Evolutionary conservation across 2,888 invertebrate species (phyloP), one percentile per base, ranked within the genome.

Genomic region (Calephelis perditalis): DNA sequence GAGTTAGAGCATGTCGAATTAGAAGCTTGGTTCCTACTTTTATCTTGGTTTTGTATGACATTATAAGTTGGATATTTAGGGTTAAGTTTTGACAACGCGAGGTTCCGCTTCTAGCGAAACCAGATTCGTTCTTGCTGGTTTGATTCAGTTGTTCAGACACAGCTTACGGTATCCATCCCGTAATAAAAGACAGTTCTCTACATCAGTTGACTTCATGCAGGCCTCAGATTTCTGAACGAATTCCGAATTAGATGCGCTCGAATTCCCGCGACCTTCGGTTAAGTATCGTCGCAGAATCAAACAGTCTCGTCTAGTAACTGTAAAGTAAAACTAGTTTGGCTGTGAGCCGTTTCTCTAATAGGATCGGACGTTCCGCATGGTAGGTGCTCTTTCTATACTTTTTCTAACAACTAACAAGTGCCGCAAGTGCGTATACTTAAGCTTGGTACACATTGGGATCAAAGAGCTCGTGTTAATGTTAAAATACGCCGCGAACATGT

Each of bases 291-390:
- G 79, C 84, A 76, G 80, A 84, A 81, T 80, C 78, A 74, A 79
- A 81, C 79, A 76, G 78, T 77, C 75, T 77, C 72, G 68, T 70
- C 68, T 72, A 63, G 71, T 86, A 87, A 86, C 87, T 84, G 87
- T 87, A 86, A 73, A 75, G 73, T 70, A 62, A 82, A 86, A 86
- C 86, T 82, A 84, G 85, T 85, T 86, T 81, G 77, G 75, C 67
- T 75, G 77, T 81, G 78, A 74, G 76, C 72, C 77, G 74, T 74
- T 74, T 77, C 79, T 81, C 80, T 84, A 82, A 84, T 86, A 82
- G 76, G 77, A 81, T 82, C 76, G 74, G 78, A 81, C 76, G 81
- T 79, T 78, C 75, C 73, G 70, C 72, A 67, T 69, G 70, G 73
- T 70, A 72, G 71, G 65, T 72, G 68, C 69, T 70, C 69, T 82